Base-by-base conservation (phyloP, 2,797 vertebrate species). In the Girardinus metallicus region DNA sequence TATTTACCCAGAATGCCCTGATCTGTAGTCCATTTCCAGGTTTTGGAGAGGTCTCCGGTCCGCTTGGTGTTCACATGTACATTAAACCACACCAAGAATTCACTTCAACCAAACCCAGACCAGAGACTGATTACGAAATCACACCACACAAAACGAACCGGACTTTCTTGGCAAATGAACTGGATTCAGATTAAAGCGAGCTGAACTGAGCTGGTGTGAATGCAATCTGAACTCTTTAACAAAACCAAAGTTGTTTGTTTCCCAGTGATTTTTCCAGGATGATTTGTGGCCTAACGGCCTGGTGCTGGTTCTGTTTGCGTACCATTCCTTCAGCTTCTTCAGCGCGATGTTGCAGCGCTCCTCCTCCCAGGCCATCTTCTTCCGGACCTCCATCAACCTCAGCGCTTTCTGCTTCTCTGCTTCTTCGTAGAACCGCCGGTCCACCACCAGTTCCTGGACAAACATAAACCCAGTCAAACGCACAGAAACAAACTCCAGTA, bases 291-390 rank as follows among this genome's bases (percentile, higher is more conserved):
- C 39, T 13, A 43, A 26, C 66, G n/a, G 2, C 44, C 29, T 23
- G 51, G 8, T 53, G 21, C 51, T 57, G 26, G 13, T 60, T 47
- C 46, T 47, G 29, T 49, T 43, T 76, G 39, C 44, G 75, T 90
- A 98, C 97, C 96, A 93, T 13, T 92, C 90, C 91, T 90, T 95
- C 43, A 99, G 85, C 83, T 98, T 99, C 83, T 85, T 92, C 70
- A 98, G 93, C 47, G 94, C 96, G 57, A 96, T 85, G 6, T 79
- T 83, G 79, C 94, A 77, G 82, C 93, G 96, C 91, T 99, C 97
- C 15, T 91, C 89, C 80, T 98, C 97, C 98, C 97, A 98, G 73
- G 91, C 95, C 90, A 98, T 86, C 84, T 98, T 95, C 75, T 93
- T 96, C 88, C 95, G 92, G 82, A 96, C 94, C 77, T 95, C 92